These are phyloP conservation scores for Eilema griseolum DNA, from an alignment of 2,888 invertebrate genomes.

Conservation along the genomic window DNA sequence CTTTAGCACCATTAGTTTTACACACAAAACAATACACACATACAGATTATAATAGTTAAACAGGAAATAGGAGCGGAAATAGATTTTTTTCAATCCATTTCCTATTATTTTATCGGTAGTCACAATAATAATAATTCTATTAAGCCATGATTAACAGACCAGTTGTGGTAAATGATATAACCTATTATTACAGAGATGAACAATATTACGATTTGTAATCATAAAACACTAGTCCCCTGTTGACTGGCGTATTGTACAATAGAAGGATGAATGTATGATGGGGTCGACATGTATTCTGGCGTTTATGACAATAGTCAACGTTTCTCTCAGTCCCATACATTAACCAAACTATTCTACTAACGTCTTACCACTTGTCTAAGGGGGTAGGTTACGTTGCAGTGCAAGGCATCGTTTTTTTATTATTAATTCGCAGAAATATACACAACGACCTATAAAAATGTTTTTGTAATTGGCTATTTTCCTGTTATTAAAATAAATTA, in stretches of 20 bases:
- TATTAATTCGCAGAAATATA: too few relatives aligned
- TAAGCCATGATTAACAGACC: constrained; percentile 74
- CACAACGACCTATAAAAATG: too few relatives aligned
- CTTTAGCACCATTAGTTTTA: constrained; percentile 9
- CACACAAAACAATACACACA: constrained; percentile 36
- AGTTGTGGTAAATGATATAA: constrained; percentile 49
- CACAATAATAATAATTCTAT: constrained; percentile 64
- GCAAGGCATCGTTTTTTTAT: background rate
- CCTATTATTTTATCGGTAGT: constrained; percentile 33
- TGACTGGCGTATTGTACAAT: too few relatives aligned
- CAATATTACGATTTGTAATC: background rate
- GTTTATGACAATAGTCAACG: too few relatives aligned
- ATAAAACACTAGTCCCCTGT: too few relatives aligned
- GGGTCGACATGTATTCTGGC: too few relatives aligned
- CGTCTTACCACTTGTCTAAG: too few relatives aligned
- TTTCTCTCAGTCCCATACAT: too few relatives aligned
- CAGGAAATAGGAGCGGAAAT: constrained; percentile 52
- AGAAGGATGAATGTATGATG: too few relatives aligned
- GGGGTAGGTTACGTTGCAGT: too few relatives aligned
- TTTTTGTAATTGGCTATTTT: background rate
- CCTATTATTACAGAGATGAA: background rate
- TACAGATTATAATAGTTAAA: constrained; percentile 28
- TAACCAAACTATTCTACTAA: too few relatives aligned
- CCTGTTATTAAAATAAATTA: too few relatives aligned
- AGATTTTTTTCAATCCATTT: constrained; percentile 32